Evolutionary conservation across 35 echinoderm and acorn worm species (phyloP).

Genomic region (Lytechinus variegatus): DNA sequence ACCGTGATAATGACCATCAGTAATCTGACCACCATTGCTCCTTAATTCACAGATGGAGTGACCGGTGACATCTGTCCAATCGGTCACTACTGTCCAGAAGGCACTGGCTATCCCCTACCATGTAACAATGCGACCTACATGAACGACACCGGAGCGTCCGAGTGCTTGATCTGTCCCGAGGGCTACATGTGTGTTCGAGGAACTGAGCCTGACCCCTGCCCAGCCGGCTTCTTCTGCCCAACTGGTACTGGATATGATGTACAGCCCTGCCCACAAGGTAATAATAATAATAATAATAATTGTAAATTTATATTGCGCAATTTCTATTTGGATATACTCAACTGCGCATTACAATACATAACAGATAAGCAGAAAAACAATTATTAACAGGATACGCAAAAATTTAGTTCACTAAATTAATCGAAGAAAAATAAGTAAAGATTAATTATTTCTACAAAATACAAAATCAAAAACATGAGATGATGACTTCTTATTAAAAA

Average conservation of each 20-base stretch:
- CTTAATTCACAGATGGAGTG: slow-evolving; percentile 65
- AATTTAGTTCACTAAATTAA: too few relatives aligned
- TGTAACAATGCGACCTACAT: slow-evolving; percentile 99
- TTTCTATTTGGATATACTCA: too few relatives aligned
- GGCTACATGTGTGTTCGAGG: slow-evolving; percentile 77
- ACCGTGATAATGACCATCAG: background rate
- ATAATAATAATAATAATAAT: too few relatives aligned
- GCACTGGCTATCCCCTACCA: slow-evolving; percentile 82
- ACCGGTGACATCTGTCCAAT: slow-evolving; percentile 94
- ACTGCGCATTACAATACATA: too few relatives aligned
- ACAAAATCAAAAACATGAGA: too few relatives aligned
- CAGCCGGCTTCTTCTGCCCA: slow-evolving; percentile 90
- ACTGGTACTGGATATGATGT: slow-evolving; percentile 76
- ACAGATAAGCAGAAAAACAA: too few relatives aligned
- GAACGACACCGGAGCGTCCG: slow-evolving; percentile 92
- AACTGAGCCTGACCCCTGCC: slow-evolving; percentile 80
- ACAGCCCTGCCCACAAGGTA: slow-evolving; percentile 86
- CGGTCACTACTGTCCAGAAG: slow-evolving; percentile 93
- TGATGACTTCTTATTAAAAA: too few relatives aligned
- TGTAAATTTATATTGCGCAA: too few relatives aligned
- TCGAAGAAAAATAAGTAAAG: too few relatives aligned
- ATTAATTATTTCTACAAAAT: too few relatives aligned
- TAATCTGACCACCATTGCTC: background rate
- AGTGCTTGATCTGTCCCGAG: slow-evolving; percentile 85
- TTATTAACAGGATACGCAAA: too few relatives aligned